Conservation (phyloP, 2,797 vertebrate species). For the Bradypus variegatus region DNA sequence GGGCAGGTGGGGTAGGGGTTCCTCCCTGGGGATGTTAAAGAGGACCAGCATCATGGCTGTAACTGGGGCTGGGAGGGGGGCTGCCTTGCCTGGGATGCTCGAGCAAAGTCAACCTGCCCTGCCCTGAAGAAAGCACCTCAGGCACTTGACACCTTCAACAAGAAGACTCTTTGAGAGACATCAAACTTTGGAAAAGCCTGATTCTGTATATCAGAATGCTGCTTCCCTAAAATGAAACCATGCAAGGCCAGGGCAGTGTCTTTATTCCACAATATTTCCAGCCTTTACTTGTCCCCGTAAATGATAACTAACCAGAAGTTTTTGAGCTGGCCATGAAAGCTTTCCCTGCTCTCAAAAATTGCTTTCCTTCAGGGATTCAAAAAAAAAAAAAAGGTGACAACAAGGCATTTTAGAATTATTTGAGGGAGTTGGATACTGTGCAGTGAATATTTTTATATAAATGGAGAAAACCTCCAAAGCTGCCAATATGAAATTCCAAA, state of each 20-base stretch:
- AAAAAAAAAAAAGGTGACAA: neutral
- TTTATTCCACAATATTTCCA: neutral
- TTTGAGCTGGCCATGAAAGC: neutral
- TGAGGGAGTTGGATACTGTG: neutral
- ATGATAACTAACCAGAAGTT: neutral
- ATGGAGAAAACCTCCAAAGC: slow-evolving; percentile 20
- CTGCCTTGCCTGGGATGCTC: neutral
- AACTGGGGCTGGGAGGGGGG: neutral
- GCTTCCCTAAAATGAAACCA: neutral
- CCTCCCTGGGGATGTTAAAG: neutral
- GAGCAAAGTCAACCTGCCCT: neutral
- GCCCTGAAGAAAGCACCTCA: neutral
- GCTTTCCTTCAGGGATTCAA: slow-evolving; percentile 4
- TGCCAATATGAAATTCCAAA: slow-evolving; percentile 48
- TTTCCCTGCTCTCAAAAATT: neutral
- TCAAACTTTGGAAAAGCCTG: neutral
- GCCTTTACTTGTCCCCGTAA: neutral
- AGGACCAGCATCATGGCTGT: neutral
- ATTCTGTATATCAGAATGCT: neutral
- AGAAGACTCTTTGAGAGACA: neutral
- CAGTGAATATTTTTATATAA: slow-evolving; percentile 30
- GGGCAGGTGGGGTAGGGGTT: too few relatives aligned
- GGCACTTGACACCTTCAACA: neutral
- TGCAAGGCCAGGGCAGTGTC: neutral
- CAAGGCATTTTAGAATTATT: slow-evolving; percentile 39